Conservation (phyloP, 2,888 invertebrate species). For the Tupiocoris notatus region DNA sequence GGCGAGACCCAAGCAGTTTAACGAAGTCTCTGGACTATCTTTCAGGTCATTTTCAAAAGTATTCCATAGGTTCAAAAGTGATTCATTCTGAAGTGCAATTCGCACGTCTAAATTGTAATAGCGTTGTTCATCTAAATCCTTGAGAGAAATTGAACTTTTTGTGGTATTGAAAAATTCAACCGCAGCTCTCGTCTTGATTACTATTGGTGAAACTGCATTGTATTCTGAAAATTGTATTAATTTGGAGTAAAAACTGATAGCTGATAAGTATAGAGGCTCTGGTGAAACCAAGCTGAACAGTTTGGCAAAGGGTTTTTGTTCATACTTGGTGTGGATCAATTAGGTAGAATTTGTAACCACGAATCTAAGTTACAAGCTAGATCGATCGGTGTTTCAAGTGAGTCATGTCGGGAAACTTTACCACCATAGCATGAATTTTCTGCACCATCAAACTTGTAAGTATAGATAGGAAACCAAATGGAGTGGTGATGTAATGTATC, state of each 20-base stretch:
- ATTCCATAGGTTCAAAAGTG: constrained; percentile 63
- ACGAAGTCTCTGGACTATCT: constrained; percentile 65
- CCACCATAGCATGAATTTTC: neutral
- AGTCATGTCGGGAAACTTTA: neutral
- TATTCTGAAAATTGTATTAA: constrained; percentile 55
- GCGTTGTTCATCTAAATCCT: constrained; percentile 61
- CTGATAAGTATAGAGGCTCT: no score
- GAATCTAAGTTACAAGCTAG: neutral
- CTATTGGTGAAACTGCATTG: constrained; percentile 56
- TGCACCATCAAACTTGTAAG: no score
- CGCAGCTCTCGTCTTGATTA: constrained; percentile 58
- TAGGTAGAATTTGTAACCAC: neutral
- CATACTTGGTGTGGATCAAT: neutral
- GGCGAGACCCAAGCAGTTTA: constrained; percentile 72
- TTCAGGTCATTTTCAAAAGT: constrained; percentile 65
- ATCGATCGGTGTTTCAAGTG: neutral
- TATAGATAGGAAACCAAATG: no score
- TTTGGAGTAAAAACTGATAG: constrained; percentile 42
- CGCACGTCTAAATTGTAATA: constrained; percentile 63
- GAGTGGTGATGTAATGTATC: no score
- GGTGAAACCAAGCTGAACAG: no score
- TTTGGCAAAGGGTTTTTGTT: no score
- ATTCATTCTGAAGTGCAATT: constrained; percentile 59
- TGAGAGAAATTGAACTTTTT: constrained; percentile 57
- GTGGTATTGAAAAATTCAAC: constrained; percentile 60